Conservation (phyloP, 2,113 vertebrate species). For the Corvus moneduloides region DNA sequence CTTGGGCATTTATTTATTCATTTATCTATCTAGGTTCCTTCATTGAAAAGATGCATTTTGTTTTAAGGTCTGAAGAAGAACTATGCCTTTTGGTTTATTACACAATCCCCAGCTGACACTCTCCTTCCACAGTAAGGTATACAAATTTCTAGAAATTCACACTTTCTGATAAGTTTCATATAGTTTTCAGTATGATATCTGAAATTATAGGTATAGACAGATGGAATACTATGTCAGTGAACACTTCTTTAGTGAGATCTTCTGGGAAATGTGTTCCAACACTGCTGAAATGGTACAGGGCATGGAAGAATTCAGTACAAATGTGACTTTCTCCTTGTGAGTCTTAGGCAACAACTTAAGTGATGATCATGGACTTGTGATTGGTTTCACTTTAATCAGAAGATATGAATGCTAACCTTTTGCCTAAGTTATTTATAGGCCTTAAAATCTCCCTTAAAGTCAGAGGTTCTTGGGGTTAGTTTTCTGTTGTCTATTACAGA, state of each 20-base stretch:
- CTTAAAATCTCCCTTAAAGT: neutral
- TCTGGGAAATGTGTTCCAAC: neutral
- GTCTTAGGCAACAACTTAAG: neutral
- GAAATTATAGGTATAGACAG: neutral
- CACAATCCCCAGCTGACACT: neutral
- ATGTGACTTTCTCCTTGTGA: neutral
- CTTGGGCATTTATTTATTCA: neutral
- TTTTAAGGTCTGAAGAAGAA: neutral
- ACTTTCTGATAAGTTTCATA: neutral
- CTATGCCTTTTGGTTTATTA: neutral
- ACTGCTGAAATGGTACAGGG: neutral
- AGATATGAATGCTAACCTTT: neutral
- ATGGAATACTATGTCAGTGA: neutral
- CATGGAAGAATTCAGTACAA: neutral
- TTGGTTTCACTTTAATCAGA: neutral
- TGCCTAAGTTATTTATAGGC: neutral
- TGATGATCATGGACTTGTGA: neutral
- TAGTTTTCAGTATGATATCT: neutral
- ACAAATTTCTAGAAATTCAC: neutral
- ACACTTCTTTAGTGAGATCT: neutral
- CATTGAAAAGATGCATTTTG: neutral
- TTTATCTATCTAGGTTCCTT: neutral
- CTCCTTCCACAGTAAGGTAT: neutral
- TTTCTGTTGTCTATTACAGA: neutral
- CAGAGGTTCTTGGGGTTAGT: neutral